Evolutionary conservation across 2,113 vertebrate species (phyloP), one percentile per base, ranked within the genome.

Genomic region (Papio anubis): DNA sequence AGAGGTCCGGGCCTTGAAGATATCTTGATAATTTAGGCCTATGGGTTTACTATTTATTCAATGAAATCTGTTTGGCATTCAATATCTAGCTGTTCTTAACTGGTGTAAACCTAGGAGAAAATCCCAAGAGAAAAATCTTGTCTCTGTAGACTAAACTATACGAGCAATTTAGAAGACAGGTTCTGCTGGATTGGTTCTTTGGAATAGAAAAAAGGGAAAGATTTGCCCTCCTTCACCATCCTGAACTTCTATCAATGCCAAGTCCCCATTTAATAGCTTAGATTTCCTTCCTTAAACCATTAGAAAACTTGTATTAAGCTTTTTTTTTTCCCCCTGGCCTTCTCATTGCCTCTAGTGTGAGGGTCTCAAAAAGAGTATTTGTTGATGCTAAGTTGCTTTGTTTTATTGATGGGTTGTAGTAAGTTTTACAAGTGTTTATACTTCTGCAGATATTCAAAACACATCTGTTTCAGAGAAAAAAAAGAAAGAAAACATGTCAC

Each of bases 381-480:
- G 57, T 86, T 97, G 96, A 96, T 96, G 75, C 70, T 92, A 88
- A 90, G 50, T 18, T 79, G 66, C 27, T 94, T 96, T 76, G 13
- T 83, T 98, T 97, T 88, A 86, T 98, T 97, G 98, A 84, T 87
- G 85, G 73, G 50, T 61, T 95, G 48, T 97, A 97, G 94, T 97
- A 98, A 94, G 38, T 64, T 95, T 97, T 85, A 72, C 38, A 87
- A 50, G 8, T 94, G 94, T 98, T 98, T 97, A 94, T 91, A 86
- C 43, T 97, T 94, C 45, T 88, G 55, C 92, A 80, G 66, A 96
- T 90, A 90, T 92, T 93, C 95, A 92, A 97, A 97, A 96, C 93
- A 92, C 64, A 87, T 78, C 59, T 96, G 84, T 78, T 81, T 88
- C 0, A 27, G 55, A 68, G 38, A 64, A 12, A 9, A 73, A 35